Conservation (phyloP, 1,140 invertebrate species). For the Bursaphelenchus mucronatus region DNA sequence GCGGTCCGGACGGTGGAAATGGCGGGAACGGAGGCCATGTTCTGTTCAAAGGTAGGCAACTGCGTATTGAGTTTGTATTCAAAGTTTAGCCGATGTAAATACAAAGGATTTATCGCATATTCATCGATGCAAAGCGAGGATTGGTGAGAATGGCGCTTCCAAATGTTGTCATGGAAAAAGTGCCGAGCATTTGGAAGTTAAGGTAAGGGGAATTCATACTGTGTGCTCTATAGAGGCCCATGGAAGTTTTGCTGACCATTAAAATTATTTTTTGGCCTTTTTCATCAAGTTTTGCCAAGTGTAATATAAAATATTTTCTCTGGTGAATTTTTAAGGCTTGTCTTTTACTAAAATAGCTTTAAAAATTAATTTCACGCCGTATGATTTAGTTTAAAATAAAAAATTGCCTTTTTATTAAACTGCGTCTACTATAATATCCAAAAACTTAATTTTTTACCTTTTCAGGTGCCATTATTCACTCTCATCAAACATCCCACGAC, state of each 20-base stretch:
- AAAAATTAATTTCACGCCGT: too few relatives aligned
- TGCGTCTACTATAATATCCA: too few relatives aligned
- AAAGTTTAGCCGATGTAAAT: constrained; percentile 52
- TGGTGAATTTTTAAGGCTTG: too few relatives aligned
- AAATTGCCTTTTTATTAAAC: too few relatives aligned
- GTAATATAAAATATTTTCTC: too few relatives aligned
- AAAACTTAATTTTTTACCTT: background rate
- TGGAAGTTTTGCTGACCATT: too few relatives aligned
- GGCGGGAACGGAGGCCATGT: constrained; percentile 91
- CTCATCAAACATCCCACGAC: constrained; percentile 67
- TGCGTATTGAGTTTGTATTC: background rate
- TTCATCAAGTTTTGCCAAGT: too few relatives aligned
- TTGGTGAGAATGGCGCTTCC: constrained; percentile 66
- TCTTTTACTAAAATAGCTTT: too few relatives aligned
- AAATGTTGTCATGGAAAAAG: constrained; percentile 81
- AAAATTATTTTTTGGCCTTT: too few relatives aligned
- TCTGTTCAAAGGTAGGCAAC: constrained; percentile 71
- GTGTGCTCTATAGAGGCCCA: background rate
- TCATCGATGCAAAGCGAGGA: constrained; percentile 23
- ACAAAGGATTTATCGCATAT: constrained; percentile 33
- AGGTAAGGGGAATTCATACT: constrained; percentile 61
- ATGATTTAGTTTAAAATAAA: too few relatives aligned
- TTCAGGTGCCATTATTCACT: constrained; percentile 80
- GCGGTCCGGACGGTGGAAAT: constrained; percentile 91
- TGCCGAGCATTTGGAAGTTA: constrained; percentile 72